phyloP scores from a whole-genome alignment of 1,140 invertebrate genomes.

The Augochlora pura region DNA sequence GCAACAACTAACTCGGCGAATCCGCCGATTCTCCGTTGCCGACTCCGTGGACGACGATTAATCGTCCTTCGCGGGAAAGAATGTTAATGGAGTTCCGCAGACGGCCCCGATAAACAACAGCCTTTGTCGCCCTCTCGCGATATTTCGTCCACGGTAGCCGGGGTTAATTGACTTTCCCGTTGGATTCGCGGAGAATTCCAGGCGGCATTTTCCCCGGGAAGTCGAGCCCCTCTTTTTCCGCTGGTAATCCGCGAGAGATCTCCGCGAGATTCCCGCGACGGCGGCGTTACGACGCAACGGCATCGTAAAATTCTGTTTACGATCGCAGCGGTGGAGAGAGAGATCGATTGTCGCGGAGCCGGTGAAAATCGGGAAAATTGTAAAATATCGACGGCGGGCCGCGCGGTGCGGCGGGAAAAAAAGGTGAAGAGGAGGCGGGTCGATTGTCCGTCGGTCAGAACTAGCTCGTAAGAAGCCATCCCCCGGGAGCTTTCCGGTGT shows the following conservation, averaged over 20 bases:
- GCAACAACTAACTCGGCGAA: slow-evolving; percentile 10
- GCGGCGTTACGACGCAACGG: background rate
- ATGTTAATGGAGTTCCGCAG: background rate
- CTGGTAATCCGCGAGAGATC: background rate
- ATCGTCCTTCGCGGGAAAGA: background rate
- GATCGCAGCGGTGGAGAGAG: slow-evolving; percentile 8
- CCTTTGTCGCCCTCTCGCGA: background rate
- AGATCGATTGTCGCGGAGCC: background rate
- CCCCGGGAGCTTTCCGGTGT: slow-evolving; percentile 67
- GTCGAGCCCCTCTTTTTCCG: no score
- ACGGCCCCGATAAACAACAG: background rate
- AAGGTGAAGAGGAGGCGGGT: background rate
- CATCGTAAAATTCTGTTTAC: slow-evolving; percentile 17
- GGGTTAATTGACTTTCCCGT: slow-evolving; percentile 2
- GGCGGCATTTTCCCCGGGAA: no score
- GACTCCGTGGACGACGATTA: background rate
- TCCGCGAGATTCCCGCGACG: no score
- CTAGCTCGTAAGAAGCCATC: slow-evolving; percentile 57
- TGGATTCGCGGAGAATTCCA: no score
- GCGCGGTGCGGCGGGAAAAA: no score
- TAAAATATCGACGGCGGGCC: no score
- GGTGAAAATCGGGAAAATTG: background rate
- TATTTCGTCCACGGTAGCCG: background rate
- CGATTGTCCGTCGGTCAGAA: slow-evolving; percentile 35
- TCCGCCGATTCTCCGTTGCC: slow-evolving; percentile 1